These are phyloP conservation scores for Syrista parreyssii DNA, from an alignment of 2,888 invertebrate genomes.

Conservation along the genomic window DNA sequence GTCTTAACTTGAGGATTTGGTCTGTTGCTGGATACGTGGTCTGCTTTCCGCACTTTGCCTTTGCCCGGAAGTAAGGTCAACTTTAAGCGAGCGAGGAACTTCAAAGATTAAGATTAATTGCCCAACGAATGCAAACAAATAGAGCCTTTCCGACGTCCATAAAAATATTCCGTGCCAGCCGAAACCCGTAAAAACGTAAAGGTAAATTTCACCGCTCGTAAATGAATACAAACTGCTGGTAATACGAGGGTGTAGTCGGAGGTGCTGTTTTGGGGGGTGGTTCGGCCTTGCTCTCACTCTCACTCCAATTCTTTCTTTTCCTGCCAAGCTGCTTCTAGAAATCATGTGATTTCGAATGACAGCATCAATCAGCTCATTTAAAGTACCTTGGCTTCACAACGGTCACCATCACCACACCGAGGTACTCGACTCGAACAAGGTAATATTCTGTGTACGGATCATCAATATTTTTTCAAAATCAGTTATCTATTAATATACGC, in stretches of 20 bases:
- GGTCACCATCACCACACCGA: too few species aligned
- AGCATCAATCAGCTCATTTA: too few species aligned
- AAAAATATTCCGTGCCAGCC: slow-evolving; percentile 8
- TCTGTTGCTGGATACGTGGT: too few species aligned
- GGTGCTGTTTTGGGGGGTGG: not conserved
- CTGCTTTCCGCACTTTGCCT: too few species aligned
- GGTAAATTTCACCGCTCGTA: slow-evolving; percentile 18
- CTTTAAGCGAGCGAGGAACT: not conserved
- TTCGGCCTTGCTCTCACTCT: not conserved
- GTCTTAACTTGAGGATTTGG: too few species aligned
- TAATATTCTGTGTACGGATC: too few species aligned
- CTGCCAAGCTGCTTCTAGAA: not conserved
- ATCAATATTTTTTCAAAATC: too few species aligned
- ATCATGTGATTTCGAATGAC: too few species aligned
- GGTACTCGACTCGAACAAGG: too few species aligned
- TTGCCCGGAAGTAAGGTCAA: not conserved
- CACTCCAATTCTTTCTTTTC: not conserved
- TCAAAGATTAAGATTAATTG: slow-evolving; percentile 20
- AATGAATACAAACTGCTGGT: slow-evolving; percentile 24
- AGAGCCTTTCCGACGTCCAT: slow-evolving; percentile 8
- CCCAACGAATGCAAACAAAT: slow-evolving; percentile 9
- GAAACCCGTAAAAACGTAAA: slow-evolving; percentile 20
- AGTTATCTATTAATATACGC: too few species aligned
- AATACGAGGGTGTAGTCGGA: slow-evolving; percentile 20
- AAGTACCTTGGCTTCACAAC: too few species aligned